A percentile compares a stretch with the other conserved stretches of the same genome.
These are phyloP conservation scores for Trachelus troglodyta DNA, from an alignment of 2,888 invertebrate genomes.

Conservation along the genomic window DNA sequence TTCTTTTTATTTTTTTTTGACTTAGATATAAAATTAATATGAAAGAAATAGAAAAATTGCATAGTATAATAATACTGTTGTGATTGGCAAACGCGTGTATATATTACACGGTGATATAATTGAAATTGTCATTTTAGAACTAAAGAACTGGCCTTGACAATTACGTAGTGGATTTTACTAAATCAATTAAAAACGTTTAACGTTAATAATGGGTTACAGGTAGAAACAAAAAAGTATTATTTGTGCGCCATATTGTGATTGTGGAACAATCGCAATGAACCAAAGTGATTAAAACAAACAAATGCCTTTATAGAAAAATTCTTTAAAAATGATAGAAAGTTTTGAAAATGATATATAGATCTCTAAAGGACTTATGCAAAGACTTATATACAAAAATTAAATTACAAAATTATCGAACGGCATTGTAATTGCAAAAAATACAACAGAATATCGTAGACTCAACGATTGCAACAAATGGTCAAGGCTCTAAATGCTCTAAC, in stretches of 20 bases:
- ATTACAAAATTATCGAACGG: neutral
- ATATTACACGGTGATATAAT: neutral
- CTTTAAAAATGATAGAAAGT: neutral
- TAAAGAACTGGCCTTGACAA: neutral
- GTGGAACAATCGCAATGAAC: neutral
- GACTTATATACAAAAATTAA: neutral
- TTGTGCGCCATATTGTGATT: neutral
- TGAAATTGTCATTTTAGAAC: neutral
- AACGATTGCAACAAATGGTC: neutral
- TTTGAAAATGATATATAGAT: neutral
- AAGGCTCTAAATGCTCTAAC: constrained; percentile 20
- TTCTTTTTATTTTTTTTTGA: neutral
- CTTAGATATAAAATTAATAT: neutral
- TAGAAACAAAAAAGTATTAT: neutral
- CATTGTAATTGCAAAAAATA: neutral
- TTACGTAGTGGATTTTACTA: neutral
- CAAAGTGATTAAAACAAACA: neutral
- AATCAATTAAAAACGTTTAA: neutral
- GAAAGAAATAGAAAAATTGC: neutral
- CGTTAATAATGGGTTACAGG: neutral
- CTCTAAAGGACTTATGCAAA: no score
- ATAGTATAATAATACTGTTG: neutral
- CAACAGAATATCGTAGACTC: neutral
- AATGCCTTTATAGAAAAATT: neutral
- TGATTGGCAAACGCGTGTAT: neutral